Evolutionary conservation across 2,888 invertebrate genomes (phyloP).

Genomic region (Leuctra nigra): DNA sequence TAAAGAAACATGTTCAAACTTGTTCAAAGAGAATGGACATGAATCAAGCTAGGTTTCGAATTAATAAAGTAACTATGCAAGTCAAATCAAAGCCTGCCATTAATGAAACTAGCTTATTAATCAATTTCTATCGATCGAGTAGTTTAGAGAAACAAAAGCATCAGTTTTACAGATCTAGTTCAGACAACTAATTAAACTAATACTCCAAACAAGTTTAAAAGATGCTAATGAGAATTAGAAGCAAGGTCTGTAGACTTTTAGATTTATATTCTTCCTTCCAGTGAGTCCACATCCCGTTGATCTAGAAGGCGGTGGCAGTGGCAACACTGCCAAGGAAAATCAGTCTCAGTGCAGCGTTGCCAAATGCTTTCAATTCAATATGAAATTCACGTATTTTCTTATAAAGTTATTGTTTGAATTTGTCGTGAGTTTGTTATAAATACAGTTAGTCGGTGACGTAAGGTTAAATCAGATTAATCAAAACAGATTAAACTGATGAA

Average conservation of each 20-base stretch:
- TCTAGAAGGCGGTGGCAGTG: too few relatives aligned
- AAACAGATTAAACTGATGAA: too few relatives aligned
- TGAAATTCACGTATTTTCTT: too few relatives aligned
- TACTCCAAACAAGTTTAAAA: constrained; percentile 26
- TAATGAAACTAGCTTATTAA: constrained; percentile 28
- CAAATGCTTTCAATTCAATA: too few relatives aligned
- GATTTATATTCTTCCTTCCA: constrained; percentile 26
- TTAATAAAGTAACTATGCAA: constrained; percentile 29
- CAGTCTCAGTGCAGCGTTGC: too few relatives aligned
- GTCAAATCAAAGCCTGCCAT: constrained; percentile 29
- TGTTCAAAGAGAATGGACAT: constrained; percentile 27
- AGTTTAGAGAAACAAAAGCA: constrained; percentile 27
- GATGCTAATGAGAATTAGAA: constrained; percentile 28
- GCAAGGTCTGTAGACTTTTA: constrained; percentile 29
- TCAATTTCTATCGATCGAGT: constrained; percentile 23
- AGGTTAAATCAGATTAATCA: too few relatives aligned
- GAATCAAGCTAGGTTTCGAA: constrained; percentile 29
- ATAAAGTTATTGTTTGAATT: too few relatives aligned
- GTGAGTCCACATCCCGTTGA: constrained; percentile 16
- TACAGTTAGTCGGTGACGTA: too few relatives aligned
- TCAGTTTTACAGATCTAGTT: constrained; percentile 24
- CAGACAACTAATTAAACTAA: constrained; percentile 26
- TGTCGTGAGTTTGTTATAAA: too few relatives aligned
- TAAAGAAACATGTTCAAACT: constrained; percentile 26
- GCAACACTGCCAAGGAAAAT: too few relatives aligned